These are phyloP conservation scores for Isurus oxyrinchus DNA, from an alignment of 2,113 vertebrate genomes.

Conservation along the genomic window DNA sequence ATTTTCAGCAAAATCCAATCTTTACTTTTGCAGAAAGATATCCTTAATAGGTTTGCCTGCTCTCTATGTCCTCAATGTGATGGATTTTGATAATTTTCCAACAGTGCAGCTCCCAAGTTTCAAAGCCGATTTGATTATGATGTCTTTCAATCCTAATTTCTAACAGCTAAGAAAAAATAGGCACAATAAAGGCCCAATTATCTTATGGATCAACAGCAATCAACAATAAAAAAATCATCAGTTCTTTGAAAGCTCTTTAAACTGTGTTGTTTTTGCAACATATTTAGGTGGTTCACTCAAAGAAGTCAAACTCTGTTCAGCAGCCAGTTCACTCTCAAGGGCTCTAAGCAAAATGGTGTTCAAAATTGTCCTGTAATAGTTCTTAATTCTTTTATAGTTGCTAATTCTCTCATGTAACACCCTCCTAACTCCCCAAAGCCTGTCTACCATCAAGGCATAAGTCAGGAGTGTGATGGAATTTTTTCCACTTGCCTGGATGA, in stretches of 20 bases:
- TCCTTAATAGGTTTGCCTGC: constrained; percentile 15
- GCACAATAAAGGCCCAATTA: neutral
- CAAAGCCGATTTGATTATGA: neutral
- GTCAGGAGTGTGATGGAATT: no score
- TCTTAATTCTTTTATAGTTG: no score
- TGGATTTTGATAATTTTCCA: constrained; percentile 32
- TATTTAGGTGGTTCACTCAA: neutral
- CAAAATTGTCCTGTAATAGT: neutral
- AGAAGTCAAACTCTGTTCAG: neutral
- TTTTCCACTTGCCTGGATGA: no score
- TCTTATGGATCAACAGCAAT: neutral
- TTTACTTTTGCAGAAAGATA: constrained; percentile 7
- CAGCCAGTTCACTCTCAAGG: neutral
- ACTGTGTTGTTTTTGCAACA: neutral
- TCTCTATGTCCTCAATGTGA: constrained; percentile 10
- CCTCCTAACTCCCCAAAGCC: no score
- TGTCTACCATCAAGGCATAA: no score
- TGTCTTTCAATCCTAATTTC: constrained; percentile 18
- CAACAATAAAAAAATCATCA: neutral
- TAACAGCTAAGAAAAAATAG: neutral
- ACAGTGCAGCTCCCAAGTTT: neutral
- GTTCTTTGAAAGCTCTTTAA: neutral
- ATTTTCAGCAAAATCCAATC: constrained; percentile 32
- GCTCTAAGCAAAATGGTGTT: neutral
- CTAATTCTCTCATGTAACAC: neutral